Evolutionary conservation across 2,888 invertebrate genomes (phyloP).

Genomic region (Eilema sororculum): DNA sequence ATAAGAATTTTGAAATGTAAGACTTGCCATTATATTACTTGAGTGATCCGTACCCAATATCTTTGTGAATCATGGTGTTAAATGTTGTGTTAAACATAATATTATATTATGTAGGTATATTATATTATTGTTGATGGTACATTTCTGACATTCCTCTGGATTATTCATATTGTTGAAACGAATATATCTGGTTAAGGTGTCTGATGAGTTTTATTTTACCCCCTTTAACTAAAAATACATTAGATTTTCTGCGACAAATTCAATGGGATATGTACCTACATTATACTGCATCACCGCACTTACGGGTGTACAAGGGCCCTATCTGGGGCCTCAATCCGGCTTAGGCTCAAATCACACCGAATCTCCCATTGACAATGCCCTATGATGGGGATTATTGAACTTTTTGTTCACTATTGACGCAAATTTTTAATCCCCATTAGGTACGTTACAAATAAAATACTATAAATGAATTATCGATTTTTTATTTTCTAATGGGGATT

Average conservation of each 20-base stretch:
- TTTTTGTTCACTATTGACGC: too few relatives aligned
- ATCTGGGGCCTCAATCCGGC: too few relatives aligned
- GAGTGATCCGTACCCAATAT: conserved; percentile 15
- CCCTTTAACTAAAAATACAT: not conserved
- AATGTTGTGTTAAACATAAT: conserved; percentile 59
- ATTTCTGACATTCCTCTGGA: conserved; percentile 78
- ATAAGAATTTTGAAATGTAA: not conserved
- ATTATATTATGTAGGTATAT: conserved; percentile 34
- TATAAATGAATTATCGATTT: too few relatives aligned
- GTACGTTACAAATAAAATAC: too few relatives aligned
- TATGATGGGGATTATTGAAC: too few relatives aligned
- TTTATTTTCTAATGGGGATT: too few relatives aligned
- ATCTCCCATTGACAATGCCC: too few relatives aligned
- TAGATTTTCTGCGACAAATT: not conserved
- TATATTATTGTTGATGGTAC: conserved; percentile 61
- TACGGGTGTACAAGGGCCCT: too few relatives aligned
- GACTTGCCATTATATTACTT: not conserved
- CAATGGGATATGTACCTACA: too few relatives aligned
- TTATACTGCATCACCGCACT: too few relatives aligned
- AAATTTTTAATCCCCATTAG: too few relatives aligned
- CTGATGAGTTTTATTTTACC: conserved; percentile 44
- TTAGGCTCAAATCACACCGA: too few relatives aligned
- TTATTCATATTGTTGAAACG: conserved; percentile 73
- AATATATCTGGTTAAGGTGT: conserved; percentile 72
- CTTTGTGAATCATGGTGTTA: conserved; percentile 41